A percentile compares a stretch with the other conserved stretches of the same genome.
phyloP scores from a whole-genome alignment of 2,113 vertebrate genomes.

The Xenopus tropicalis region UCB_Xtro_10.0 CM004448.2:137035501-137036000 shows the following conservation, averaged over 20 bases:
- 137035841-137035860: too few relatives aligned
- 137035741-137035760: slow-evolving; percentile 3
- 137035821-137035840: too few relatives aligned
- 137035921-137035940: too few relatives aligned
- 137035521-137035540: not conserved
- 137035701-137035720: not conserved
- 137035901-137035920: too few relatives aligned
- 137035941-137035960: too few relatives aligned
- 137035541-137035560: not conserved
- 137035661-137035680: slow-evolving; percentile 15
- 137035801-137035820: not conserved
- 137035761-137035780: not conserved
- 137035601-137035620: slow-evolving; percentile 10
- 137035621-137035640: slow-evolving; percentile 28
- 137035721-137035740: slow-evolving; percentile 4
- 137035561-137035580: not conserved
- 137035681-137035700: slow-evolving; percentile 17
- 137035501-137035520: not conserved
- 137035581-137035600: slow-evolving; percentile 21
- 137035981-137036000: too few relatives aligned
- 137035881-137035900: not conserved
- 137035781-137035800: not conserved
- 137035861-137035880: not conserved
- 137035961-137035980: too few relatives aligned
- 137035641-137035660: slow-evolving; percentile 37